These are phyloP conservation scores for Microctenopoma steveboyesi DNA, from an alignment of 2,797 vertebrate species.

Conservation along the genomic window DNA sequence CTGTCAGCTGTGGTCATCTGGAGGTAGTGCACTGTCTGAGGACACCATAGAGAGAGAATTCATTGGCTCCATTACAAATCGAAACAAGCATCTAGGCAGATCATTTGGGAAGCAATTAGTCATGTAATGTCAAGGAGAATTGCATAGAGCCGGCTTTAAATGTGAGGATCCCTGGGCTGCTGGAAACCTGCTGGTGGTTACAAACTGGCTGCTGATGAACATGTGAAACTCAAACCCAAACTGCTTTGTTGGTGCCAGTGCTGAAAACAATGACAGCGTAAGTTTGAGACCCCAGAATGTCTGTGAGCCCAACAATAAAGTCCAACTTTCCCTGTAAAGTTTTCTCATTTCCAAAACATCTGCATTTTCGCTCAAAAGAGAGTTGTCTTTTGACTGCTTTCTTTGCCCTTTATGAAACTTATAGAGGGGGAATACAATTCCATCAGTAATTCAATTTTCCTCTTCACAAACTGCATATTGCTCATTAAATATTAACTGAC, in stretches of 20 bases:
- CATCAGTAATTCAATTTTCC: conserved; percentile 76
- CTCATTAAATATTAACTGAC: conserved; percentile 80
- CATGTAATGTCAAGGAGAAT: conserved; percentile 32
- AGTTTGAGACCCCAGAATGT: conserved; percentile 39
- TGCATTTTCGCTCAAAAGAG: conserved; percentile 10
- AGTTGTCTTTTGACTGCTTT: conserved; percentile 7
- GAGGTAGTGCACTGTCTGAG: conserved; percentile 25
- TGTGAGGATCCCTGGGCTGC: conserved; percentile 32
- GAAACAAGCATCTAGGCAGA: conserved; percentile 47
- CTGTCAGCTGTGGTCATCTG: conserved; percentile 52
- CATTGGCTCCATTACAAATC: conserved; percentile 35
- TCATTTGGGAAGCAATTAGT: conserved; percentile 62
- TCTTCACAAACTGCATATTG: conserved; percentile 68
- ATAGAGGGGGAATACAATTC: conserved; percentile 58
- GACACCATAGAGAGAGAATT: conserved; percentile 11
- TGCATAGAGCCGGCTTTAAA: conserved; percentile 14
- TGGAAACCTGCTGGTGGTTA: conserved; percentile 39
- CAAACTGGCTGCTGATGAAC: conserved; percentile 31
- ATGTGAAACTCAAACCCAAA: conserved; percentile 24
- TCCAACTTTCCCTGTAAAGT: conserved; percentile 40
- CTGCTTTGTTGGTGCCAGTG: not conserved
- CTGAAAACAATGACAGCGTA: conserved; percentile 30
- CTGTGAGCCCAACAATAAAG: conserved; percentile 13
- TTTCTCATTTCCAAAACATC: conserved; percentile 48
- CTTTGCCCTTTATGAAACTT: conserved; percentile 70